Evolutionary conservation across 23 tunicate species (phyloP).

Genomic region (Trididemnum miniatum): DNA sequence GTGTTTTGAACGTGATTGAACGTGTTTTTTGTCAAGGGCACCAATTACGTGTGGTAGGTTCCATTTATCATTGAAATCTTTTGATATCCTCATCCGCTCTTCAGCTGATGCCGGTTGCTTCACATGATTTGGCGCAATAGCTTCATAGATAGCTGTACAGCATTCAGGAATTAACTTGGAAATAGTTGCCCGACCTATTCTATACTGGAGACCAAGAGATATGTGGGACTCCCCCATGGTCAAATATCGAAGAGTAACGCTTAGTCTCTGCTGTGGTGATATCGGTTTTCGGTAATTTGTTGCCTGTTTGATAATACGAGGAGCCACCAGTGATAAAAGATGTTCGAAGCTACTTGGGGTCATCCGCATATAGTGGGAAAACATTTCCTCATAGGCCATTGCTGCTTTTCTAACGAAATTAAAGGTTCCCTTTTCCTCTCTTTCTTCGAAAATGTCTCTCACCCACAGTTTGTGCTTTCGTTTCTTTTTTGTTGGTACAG

Average conservation of each 20-base stretch:
- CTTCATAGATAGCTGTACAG: neutral
- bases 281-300: neutral
- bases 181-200: neutral
- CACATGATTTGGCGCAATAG: neutral
- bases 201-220: neutral
- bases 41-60: conserved; percentile 11
- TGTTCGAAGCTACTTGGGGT: too few species aligned
- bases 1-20: neutral
- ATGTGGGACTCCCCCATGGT: neutral
- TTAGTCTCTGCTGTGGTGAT: neutral
- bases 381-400: neutral
- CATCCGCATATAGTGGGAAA: neutral
- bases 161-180: neutral
- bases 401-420: too few species aligned
- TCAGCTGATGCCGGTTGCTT: neutral
- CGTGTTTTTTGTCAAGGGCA: neutral
- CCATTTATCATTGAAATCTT: neutral
- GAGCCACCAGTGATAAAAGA: neutral
- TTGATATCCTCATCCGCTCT: neutral
- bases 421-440: too few species aligned
- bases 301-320: neutral
- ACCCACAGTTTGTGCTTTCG: too few species aligned
- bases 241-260: neutral
- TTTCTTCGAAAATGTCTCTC: too few species aligned
- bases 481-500: too few species aligned